These are phyloP conservation scores for Phalacrocorax brasilianus DNA, from an alignment of 2,113 vertebrate species.

Conservation along the genomic window DNA sequence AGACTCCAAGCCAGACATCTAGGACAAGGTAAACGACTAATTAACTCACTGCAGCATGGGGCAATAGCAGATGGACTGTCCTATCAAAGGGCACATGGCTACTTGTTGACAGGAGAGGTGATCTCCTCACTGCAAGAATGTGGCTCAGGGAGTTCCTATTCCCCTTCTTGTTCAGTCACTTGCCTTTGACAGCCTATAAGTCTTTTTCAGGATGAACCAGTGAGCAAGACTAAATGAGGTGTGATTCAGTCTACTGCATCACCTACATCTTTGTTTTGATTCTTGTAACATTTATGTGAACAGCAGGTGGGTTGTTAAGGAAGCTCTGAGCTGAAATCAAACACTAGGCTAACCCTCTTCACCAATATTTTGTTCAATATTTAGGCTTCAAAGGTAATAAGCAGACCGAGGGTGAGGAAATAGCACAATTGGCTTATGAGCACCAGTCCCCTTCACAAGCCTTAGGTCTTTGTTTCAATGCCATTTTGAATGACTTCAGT, in stretches of 20 bases:
- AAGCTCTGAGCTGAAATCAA: neutral
- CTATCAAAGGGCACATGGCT: neutral
- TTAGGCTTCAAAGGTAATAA: neutral
- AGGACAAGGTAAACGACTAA: neutral
- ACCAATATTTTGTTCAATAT: neutral
- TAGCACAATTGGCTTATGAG: neutral
- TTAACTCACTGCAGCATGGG: neutral
- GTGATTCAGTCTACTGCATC: neutral
- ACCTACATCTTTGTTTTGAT: neutral
- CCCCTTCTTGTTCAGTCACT: neutral
- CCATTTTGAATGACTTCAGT: neutral
- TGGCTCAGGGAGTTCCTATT: neutral
- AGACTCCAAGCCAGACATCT: conserved; percentile 4
- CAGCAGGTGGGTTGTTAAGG: neutral
- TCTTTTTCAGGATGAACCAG: neutral
- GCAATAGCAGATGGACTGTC: neutral
- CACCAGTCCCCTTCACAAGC: neutral
- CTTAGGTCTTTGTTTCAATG: neutral
- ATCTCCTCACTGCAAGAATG: neutral
- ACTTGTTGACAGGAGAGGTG: neutral
- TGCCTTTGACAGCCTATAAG: neutral
- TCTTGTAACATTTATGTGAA: neutral
- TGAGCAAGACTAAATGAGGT: neutral
- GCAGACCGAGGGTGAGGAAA: neutral
- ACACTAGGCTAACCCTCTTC: neutral